Percentiles rank a stretch among this genome's conserved stretches.
Conservation (phyloP, 2,797 vertebrate genomes). For the Spondyliosoma cantharus region DNA sequence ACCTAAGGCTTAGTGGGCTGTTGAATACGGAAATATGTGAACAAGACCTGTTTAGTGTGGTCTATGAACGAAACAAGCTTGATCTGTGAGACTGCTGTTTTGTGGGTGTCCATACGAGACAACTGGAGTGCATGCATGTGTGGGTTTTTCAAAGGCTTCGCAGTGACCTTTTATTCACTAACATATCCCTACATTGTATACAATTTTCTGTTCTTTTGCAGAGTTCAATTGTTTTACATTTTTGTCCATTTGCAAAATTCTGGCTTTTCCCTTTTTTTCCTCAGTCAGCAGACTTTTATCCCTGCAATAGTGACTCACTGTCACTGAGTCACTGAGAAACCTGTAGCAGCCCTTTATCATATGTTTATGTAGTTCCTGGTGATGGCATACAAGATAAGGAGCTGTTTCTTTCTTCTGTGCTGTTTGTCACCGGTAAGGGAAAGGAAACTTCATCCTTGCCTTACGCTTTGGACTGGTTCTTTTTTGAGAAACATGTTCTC, state of each 20-base stretch:
- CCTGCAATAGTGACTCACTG: background rate
- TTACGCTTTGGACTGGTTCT: constrained; percentile 9
- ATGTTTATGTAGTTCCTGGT: background rate
- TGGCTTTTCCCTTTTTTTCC: background rate
- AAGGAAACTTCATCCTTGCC: constrained; percentile 21
- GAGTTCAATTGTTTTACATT: background rate
- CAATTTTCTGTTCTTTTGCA: background rate
- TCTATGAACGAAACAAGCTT: background rate
- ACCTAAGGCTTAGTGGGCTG: constrained; percentile 2
- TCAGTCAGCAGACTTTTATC: background rate
- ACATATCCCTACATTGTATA: no score
- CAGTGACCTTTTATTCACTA: background rate
- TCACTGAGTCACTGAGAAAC: background rate
- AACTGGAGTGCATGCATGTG: background rate
- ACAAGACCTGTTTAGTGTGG: background rate
- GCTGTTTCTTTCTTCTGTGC: background rate
- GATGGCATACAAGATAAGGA: background rate
- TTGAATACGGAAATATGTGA: constrained; percentile 1
- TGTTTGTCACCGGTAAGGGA: constrained; percentile 1
- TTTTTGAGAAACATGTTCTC: constrained; percentile 7
- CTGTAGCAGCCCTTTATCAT: background rate
- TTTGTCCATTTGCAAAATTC: constrained; percentile 4
- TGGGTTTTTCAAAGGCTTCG: background rate
- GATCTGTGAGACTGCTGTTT: background rate
- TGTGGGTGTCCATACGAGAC: constrained; percentile 17